Evolutionary conservation across 1,140 invertebrate species (phyloP), one percentile per base, ranked within the genome.

Genomic region (Drosophila lini): DNA sequence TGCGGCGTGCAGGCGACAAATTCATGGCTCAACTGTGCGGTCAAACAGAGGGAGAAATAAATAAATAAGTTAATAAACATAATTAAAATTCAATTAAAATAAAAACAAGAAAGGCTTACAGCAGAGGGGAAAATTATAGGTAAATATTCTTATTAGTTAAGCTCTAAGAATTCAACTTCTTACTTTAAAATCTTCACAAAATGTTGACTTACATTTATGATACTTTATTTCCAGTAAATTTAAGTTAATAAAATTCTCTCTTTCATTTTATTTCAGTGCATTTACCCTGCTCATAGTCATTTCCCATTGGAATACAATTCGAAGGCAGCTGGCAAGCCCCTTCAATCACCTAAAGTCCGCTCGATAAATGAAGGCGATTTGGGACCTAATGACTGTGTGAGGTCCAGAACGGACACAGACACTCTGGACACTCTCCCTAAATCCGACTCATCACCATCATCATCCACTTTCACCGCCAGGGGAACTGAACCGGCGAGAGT

Each of bases 1-100:
- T 60, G 68, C 64, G 65, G 79, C 74, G 70, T 63, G 58, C 44
- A 67, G 74, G 69, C 69, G 82, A 81, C 82, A 85, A 85, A 85
- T 85, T 85, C 81, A 69, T 71, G 68, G 52, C 52, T 71, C 52
- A 67, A 32, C 55, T 58, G 10, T 34, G 47, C 32, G 52, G 65
- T 42, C 19, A 65, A 36, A 45, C 65, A 67, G 47, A 9, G 28
- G 11, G 32, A 69, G 10, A 69, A 69, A 55, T n/a, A 8, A 9
- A 9, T 28, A 2, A 13, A 13, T 25, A 10, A 38, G 2, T 16
- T 15, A 25, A n/a, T 19, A n/a, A 25, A 40, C 4, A 40, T 3
- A 28, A 16, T 3, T 3, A 1, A 15, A 16, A 28, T 13, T 13
- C 2, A 9, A 58, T 9, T 3, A 1, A 19, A 28, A n/a, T 9